phyloP scores from a whole-genome alignment of 2,888 invertebrate species.

The Pasiphila rectangulata region DNA sequence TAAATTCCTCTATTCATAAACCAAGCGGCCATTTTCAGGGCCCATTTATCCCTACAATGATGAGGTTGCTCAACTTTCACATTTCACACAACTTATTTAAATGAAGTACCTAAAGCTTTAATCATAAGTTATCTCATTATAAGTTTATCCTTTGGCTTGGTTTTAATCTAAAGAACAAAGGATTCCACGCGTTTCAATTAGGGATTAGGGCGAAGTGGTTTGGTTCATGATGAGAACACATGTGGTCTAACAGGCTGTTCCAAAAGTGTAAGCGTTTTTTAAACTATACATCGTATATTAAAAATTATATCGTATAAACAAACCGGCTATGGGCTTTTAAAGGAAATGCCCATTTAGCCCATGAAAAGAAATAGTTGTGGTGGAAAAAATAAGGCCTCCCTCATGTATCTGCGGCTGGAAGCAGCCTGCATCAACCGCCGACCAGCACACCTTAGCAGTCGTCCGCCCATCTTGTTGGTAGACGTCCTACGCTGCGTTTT shows the following conservation, averaged over 20 bases:
- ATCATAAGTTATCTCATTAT: slow-evolving; percentile 36
- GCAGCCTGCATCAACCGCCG: too few relatives aligned
- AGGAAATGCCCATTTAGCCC: too few relatives aligned
- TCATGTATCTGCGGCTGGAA: too few relatives aligned
- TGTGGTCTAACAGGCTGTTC: slow-evolving; percentile 12
- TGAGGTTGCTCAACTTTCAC: slow-evolving; percentile 4
- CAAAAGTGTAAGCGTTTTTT: too few relatives aligned
- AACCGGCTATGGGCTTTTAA: too few relatives aligned
- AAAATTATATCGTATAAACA: too few relatives aligned
- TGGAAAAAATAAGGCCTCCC: too few relatives aligned
- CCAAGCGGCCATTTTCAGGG: neutral
- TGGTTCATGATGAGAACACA: slow-evolving; percentile 27
- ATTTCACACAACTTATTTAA: slow-evolving; percentile 20
- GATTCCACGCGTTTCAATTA: slow-evolving; percentile 58
- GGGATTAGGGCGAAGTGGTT: slow-evolving; percentile 43
- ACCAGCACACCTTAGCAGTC: too few relatives aligned
- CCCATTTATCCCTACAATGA: neutral
- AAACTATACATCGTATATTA: too few relatives aligned
- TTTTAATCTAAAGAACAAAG: slow-evolving; percentile 53
- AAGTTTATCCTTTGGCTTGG: slow-evolving; percentile 31
- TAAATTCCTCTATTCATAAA: neutral
- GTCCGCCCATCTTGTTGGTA: too few relatives aligned
- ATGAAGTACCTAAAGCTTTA: slow-evolving; percentile 20
- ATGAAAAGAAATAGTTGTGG: too few relatives aligned
- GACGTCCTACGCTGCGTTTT: too few relatives aligned